Evolutionary conservation across 92 coral and sea anemone species (phyloP).

Genomic region (Isaurus tuberculatus): DNA sequence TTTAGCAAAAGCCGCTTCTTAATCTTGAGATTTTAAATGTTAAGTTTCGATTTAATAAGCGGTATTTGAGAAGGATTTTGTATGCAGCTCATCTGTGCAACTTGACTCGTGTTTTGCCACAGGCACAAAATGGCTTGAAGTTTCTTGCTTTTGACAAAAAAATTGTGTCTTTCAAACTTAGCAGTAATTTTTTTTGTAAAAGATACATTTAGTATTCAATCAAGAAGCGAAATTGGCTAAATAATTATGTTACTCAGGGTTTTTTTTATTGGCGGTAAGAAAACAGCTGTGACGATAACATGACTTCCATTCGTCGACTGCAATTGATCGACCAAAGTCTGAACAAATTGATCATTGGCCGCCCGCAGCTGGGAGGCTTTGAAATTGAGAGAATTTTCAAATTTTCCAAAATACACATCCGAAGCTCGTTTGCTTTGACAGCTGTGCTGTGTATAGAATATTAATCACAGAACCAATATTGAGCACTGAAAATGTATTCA

Average conservation of each 20-base stretch:
- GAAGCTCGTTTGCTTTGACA: background rate
- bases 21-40: background rate
- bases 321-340: background rate
- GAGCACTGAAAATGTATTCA: background rate
- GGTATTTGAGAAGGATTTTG: background rate
- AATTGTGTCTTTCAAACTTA: background rate
- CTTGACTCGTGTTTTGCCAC: background rate
- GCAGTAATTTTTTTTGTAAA: background rate
- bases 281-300: conserved; percentile 32
- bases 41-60: background rate
- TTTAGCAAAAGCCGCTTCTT: background rate
- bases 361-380: conserved; percentile 1
- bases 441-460: background rate
- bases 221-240: background rate
- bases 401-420: background rate
- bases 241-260: background rate
- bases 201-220: conserved; percentile 10
- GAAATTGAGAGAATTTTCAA: background rate
- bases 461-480: background rate
- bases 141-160: background rate
- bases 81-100: background rate
- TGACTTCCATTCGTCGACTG: background rate
- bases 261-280: background rate
- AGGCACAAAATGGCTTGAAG: background rate
- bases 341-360: background rate